Percentiles rank a stretch among this genome's conserved stretches.
Conservation (phyloP, 2,113 vertebrate genomes). For the Oophaga pumilio region DNA sequence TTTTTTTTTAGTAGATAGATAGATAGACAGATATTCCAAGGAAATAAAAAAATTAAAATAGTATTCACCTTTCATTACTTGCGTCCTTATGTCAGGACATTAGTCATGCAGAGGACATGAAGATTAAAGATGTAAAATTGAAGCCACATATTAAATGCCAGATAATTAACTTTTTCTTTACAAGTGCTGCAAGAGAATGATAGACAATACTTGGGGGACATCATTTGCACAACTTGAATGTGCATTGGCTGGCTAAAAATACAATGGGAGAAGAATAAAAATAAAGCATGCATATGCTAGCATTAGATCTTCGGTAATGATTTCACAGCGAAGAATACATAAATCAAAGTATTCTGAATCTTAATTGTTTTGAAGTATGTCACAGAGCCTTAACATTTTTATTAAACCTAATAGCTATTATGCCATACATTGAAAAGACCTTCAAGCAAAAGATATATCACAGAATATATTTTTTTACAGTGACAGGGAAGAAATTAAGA, state of each 20-base stretch:
- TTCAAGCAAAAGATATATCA: constrained; percentile 55
- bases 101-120: constrained; percentile 56
- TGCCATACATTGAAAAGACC: constrained; percentile 54
- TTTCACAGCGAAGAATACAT: constrained; percentile 43
- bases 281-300: constrained; percentile 58
- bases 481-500: constrained; percentile 47
- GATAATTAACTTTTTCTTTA: constrained; percentile 57
- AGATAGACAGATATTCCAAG: background rate
- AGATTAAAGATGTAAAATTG: constrained; percentile 56
- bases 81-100: constrained; percentile 55
- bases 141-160: constrained; percentile 51
- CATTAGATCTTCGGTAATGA: constrained; percentile 49
- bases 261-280: constrained; percentile 53
- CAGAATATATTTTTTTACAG: constrained; percentile 35
- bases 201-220: constrained; percentile 58
- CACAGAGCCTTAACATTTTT: constrained; percentile 56
- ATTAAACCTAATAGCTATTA: constrained; percentile 54
- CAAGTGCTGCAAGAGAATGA: constrained; percentile 46
- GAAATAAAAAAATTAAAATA: constrained; percentile 7
- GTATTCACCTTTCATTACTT: constrained; percentile 53
- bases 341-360: constrained; percentile 54
- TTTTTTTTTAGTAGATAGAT: background rate
- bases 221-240: constrained; percentile 52
- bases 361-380: constrained; percentile 59
- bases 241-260: constrained; percentile 55